Conservation (phyloP, 2,113 vertebrate genomes). For the Pseudopipra pipra region DNA sequence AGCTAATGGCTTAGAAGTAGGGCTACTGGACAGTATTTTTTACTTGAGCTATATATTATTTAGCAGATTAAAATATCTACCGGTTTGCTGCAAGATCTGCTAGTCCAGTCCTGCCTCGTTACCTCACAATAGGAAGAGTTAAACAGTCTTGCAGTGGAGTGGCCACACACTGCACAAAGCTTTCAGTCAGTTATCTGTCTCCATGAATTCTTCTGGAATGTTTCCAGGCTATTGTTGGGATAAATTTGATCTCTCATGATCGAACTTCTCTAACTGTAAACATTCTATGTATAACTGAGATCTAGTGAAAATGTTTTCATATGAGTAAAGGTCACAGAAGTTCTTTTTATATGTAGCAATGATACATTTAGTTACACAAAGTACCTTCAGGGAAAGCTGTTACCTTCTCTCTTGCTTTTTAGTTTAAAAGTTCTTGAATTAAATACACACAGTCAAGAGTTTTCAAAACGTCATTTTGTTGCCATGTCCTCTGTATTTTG, state of each 20-base stretch:
- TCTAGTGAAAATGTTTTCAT: neutral
- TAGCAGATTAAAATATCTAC: neutral
- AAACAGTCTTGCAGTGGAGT: neutral
- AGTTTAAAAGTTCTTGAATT: neutral
- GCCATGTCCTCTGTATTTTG: neutral
- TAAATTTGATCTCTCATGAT: neutral
- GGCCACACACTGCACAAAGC: neutral
- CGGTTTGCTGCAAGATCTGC: neutral
- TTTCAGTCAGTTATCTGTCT: neutral
- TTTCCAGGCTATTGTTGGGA: neutral
- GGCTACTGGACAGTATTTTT: neutral
- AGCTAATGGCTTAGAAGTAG: neutral
- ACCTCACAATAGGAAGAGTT: neutral
- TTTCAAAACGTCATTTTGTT: neutral
- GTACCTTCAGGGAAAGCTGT: neutral
- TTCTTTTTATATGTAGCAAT: neutral
- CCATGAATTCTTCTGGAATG: neutral
- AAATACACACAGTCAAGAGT: neutral
- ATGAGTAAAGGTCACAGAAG: neutral
- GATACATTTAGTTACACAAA: neutral
- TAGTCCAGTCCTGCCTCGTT: neutral
- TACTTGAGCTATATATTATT: neutral
- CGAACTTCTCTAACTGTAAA: neutral
- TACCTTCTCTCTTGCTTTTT: neutral
- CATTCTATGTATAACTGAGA: neutral